These are phyloP conservation scores for Cyclina sinensis DNA, from an alignment of 1,140 invertebrate genomes.

Conservation along the genomic window DNA sequence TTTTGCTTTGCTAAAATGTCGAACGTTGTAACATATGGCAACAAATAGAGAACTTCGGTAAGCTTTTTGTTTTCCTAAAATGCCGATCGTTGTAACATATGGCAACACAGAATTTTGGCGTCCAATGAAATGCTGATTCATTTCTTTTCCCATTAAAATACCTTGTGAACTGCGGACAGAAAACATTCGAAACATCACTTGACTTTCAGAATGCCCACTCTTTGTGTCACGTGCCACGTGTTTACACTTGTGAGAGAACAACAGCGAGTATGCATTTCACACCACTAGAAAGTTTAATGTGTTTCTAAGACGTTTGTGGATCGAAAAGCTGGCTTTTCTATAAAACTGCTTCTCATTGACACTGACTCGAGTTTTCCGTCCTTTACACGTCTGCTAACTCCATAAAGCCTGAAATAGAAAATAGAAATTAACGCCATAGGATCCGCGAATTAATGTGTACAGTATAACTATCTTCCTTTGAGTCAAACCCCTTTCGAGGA, in stretches of 20 bases:
- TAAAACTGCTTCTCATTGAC: no score
- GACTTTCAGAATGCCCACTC: background rate
- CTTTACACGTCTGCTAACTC: no score
- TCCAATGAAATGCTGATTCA: constrained; percentile 10
- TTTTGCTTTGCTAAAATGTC: constrained; percentile 25
- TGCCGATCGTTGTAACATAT: background rate
- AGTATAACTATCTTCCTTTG: no score
- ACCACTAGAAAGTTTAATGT: constrained; percentile 12
- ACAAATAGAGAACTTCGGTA: constrained; percentile 39
- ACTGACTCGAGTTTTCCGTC: no score
- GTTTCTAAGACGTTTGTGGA: background rate
- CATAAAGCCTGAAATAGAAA: no score
- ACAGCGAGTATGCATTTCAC: constrained; percentile 7
- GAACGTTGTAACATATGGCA: background rate
- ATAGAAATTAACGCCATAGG: no score
- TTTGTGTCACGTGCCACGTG: background rate
- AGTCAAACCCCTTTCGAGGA: no score
- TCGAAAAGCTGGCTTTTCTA: no score
- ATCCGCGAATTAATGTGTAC: no score
- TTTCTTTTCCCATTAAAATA: background rate
- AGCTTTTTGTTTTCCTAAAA: no score
- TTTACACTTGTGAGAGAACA: constrained; percentile 15
- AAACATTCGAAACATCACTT: constrained; percentile 19
- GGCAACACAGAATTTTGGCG: constrained; percentile 37
- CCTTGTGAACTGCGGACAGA: background rate